Percentiles rank a stretch among this genome's conserved stretches.
Conservation (phyloP, 2,888 invertebrate species). For the Allygus modestus region DNA sequence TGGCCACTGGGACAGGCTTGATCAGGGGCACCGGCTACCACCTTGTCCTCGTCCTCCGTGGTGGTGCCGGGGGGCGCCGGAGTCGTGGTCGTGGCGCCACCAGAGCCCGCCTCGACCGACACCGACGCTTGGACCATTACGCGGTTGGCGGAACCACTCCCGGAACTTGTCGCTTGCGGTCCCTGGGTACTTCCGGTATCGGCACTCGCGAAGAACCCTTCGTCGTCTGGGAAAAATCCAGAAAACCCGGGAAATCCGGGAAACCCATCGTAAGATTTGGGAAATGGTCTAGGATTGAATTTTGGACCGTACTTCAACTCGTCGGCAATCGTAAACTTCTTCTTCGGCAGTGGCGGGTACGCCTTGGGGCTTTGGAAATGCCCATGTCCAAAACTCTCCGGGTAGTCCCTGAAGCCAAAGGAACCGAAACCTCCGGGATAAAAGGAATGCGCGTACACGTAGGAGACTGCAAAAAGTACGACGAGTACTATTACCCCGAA, state of each 20-base stretch:
- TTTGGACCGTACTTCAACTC: constrained; percentile 5
- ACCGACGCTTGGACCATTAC: background rate
- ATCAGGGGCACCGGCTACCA: background rate
- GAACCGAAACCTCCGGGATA: background rate
- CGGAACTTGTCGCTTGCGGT: background rate
- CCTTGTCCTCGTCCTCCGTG: background rate
- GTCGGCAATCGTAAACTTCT: constrained; percentile 9
- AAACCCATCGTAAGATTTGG: background rate
- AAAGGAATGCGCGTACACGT: background rate
- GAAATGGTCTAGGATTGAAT: background rate
- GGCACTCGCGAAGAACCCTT: background rate
- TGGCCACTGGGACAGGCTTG: background rate
- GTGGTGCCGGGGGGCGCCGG: background rate
- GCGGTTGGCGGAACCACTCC: background rate
- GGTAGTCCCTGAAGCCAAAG: background rate
- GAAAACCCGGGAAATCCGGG: background rate
- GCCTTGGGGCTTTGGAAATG: background rate
- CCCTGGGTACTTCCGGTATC: background rate
- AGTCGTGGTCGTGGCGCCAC: background rate
- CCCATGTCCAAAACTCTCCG: background rate
- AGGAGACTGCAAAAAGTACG: background rate
- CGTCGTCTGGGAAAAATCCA: background rate
- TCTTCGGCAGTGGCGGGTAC: constrained; percentile 2
- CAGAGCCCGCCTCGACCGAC: background rate
- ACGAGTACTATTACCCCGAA: background rate